These are phyloP conservation scores for Odocoileus virginianus DNA, from an alignment of 2,113 vertebrate genomes.

Conservation along the genomic window DNA sequence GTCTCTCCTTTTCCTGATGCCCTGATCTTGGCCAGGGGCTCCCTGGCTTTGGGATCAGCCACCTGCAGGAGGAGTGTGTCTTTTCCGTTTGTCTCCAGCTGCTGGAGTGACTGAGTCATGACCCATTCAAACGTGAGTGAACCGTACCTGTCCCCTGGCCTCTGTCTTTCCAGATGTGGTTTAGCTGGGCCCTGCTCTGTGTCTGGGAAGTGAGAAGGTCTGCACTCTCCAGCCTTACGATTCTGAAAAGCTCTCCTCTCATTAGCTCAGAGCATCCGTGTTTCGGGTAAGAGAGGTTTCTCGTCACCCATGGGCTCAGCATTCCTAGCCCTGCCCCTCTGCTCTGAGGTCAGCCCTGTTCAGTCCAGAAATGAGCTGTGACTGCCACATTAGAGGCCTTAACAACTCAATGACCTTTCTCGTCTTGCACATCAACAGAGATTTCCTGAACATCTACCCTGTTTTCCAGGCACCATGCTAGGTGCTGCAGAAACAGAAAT, in stretches of 20 bases:
- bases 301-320: rapidly evolving
- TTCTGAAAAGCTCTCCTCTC: background rate
- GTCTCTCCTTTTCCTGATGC: background rate
- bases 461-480: background rate
- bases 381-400: background rate
- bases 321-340: background rate
- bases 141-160: rapidly evolving
- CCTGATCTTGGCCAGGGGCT: background rate
- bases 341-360: background rate
- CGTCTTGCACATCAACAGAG: background rate
- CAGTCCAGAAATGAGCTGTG: background rate
- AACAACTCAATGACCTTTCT: background rate
- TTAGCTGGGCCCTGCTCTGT: background rate
- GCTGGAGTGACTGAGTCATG: background rate
- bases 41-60: background rate
- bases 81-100: background rate
- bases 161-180: background rate
- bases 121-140: background rate
- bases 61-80: background rate
- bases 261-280: background rate
- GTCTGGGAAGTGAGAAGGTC: background rate
- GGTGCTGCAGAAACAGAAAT: background rate
- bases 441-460: background rate
- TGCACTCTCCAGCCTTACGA: background rate
- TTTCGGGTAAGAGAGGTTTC: background rate